phyloP scores from a whole-genome alignment of 2,113 vertebrate genomes.

The Bungarus multicinctus region DNA sequence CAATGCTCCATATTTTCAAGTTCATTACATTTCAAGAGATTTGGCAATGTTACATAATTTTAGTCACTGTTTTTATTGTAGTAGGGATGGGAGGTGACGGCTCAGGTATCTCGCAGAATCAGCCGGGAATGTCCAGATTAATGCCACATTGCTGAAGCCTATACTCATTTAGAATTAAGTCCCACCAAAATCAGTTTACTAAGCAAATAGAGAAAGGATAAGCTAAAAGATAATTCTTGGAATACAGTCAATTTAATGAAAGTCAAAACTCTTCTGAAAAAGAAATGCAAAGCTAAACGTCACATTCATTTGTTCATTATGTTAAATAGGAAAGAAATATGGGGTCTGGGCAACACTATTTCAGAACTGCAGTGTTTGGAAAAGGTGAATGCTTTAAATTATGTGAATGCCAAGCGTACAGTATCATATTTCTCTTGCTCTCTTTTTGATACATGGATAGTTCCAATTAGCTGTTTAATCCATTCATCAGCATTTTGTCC shows the following conservation, averaged over 20 bases:
- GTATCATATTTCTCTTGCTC: conserved; percentile 5
- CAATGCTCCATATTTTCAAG: not conserved
- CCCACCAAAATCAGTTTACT: not conserved
- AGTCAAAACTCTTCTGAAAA: not conserved
- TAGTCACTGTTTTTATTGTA: not conserved
- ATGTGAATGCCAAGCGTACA: not conserved
- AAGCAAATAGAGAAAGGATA: not conserved
- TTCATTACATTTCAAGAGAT: not conserved
- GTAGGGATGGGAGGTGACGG: not conserved
- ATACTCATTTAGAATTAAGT: not conserved
- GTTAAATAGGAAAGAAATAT: not conserved
- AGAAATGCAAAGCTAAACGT: not conserved
- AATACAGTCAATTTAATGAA: not conserved
- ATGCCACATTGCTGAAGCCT: not conserved
- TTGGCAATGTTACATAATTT: not conserved
- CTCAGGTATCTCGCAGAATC: not conserved
- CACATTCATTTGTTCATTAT: not conserved
- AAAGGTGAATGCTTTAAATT: conserved; percentile 19
- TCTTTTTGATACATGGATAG: conserved; percentile 3
- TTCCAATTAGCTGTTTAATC: conserved; percentile 26
- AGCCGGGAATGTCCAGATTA: not conserved
- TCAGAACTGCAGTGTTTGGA: not conserved
- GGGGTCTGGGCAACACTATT: not conserved
- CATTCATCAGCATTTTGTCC: conserved; percentile 1
- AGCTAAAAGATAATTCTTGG: not conserved